These are phyloP conservation scores for Circaetus cinerascens DNA, from an alignment of 2,113 vertebrate genomes.

Conservation along the genomic window DNA sequence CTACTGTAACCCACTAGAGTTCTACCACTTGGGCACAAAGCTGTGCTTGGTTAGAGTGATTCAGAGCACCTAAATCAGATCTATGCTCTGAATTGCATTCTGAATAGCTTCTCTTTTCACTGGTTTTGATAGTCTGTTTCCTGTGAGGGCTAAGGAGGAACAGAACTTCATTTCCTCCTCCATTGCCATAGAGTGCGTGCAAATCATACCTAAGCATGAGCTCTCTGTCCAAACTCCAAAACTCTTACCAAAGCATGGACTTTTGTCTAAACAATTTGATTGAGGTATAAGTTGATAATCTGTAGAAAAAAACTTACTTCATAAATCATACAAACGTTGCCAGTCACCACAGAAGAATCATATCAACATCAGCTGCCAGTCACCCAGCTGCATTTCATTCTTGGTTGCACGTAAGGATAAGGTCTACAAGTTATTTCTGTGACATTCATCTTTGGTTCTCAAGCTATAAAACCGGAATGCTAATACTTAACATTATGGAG, in stretches of 20 bases:
- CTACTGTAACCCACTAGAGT: not conserved
- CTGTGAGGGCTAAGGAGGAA: not conserved
- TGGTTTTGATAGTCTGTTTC: not conserved
- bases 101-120: not conserved
- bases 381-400: not conserved
- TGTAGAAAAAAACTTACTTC: not conserved
- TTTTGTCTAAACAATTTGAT: not conserved
- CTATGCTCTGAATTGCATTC: not conserved
- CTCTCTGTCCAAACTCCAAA: not conserved
- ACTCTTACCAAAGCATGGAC: not conserved
- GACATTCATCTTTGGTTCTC: not conserved
- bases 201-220: not conserved
- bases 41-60: not conserved
- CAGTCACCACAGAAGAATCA: not conserved
- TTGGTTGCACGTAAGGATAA: not conserved
- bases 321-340: not conserved
- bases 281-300: not conserved
- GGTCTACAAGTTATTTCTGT: not conserved
- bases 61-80: not conserved
- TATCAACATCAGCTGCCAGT: not conserved
- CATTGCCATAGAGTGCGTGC: fast-evolving
- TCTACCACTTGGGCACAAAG: not conserved
- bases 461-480: not conserved
- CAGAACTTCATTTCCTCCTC: not conserved
- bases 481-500: not conserved